Evolutionary conservation across 1,140 invertebrate genomes (phyloP).

Genomic region (Apis cerana): DNA sequence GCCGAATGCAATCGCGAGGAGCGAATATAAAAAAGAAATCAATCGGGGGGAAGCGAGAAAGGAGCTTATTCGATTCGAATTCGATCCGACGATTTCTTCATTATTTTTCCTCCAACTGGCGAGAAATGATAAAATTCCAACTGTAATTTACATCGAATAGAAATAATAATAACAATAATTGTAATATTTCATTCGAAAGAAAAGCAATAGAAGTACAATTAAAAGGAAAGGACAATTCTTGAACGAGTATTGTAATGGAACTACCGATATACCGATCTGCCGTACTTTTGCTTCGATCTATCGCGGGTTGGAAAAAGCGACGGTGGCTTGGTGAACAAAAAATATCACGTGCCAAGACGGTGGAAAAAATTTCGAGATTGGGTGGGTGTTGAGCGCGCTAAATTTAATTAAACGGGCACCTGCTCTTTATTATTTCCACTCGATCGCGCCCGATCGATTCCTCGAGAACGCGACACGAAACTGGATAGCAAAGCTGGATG

Average conservation of each 20-base stretch:
- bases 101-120: too few relatives aligned
- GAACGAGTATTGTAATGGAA: too few relatives aligned
- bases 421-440: slow-evolving; percentile 52
- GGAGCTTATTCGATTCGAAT: not conserved
- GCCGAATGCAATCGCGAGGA: too few relatives aligned
- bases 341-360: slow-evolving; percentile 50
- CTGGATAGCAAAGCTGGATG: slow-evolving; percentile 27
- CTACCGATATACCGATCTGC: not conserved
- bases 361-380: slow-evolving; percentile 13
- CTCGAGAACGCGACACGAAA: slow-evolving; percentile 38
- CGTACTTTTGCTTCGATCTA: slow-evolving; percentile 29
- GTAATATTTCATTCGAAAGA: too few relatives aligned
- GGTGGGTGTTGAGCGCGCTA: not conserved
- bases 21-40: not conserved
- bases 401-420: slow-evolving; percentile 49
- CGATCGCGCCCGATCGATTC: slow-evolving; percentile 55
- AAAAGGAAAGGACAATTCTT: too few relatives aligned
- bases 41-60: not conserved
- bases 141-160: too few relatives aligned
- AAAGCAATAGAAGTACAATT: too few relatives aligned
- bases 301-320: slow-evolving; percentile 11
- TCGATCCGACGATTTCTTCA: too few relatives aligned
- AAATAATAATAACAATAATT: too few relatives aligned
- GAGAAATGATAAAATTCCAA: too few relatives aligned
- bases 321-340: not conserved